Evolutionary conservation across 1,140 invertebrate genomes (phyloP).

Genomic region (Lordiphosa clarofinis): DNA sequence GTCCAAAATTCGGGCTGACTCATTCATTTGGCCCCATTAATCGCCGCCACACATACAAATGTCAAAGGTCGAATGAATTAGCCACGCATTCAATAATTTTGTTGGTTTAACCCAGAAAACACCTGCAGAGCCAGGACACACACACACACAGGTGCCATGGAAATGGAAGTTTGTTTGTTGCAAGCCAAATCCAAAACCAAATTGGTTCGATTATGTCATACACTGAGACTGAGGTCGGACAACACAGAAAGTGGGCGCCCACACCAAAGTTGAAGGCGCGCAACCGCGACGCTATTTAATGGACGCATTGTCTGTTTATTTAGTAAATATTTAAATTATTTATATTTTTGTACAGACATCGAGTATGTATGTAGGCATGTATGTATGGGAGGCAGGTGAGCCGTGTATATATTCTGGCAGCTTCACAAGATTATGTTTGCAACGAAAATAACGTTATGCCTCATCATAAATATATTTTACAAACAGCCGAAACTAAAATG

Average conservation of each 20-base stretch:
- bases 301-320: slow-evolving; percentile 58
- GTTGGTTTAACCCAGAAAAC: slow-evolving; percentile 10
- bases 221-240: slow-evolving; percentile 32
- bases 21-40: slow-evolving; percentile 30
- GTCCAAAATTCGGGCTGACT: slow-evolving; percentile 11
- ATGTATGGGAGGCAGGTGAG: slow-evolving; percentile 10
- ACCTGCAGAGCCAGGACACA: slow-evolving; percentile 20
- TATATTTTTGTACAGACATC: slow-evolving; percentile 2
- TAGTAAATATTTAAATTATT: slow-evolving; percentile 60
- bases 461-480: slow-evolving; percentile 1
- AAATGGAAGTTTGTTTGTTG: not conserved
- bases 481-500: not conserved
- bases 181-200: slow-evolving; percentile 17
- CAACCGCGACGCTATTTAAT: slow-evolving; percentile 51
- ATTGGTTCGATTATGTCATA: slow-evolving; percentile 43
- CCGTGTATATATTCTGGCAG: not conserved
- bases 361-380: not conserved
- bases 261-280: slow-evolving; percentile 56
- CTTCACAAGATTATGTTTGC: too few relatives aligned
- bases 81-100: slow-evolving; percentile 37
- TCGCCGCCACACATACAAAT: slow-evolving; percentile 24
- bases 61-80: slow-evolving; percentile 33
- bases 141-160: not conserved
- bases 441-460: slow-evolving; percentile 2
- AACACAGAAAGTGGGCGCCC: slow-evolving; percentile 39